Base-by-base conservation (phyloP, 2,113 vertebrate species). In the Parus major region DNA sequence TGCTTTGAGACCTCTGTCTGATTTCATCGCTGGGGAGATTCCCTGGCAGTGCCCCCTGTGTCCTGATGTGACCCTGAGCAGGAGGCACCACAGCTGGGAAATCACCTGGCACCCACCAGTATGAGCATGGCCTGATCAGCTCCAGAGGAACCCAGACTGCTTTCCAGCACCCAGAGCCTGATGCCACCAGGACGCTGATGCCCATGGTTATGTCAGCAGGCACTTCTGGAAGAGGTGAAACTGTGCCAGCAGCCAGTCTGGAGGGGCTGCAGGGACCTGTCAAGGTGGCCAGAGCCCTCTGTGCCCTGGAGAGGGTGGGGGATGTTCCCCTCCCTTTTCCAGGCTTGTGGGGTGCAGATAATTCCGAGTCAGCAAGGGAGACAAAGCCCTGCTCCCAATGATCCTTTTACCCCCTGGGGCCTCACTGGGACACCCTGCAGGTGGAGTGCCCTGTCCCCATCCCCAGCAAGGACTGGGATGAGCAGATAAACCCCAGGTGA, bases 361-460 rank as follows among this genome's bases (percentile, higher is more conserved):
- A 47, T 23, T 20, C 0, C 2, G 7, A 57, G 14, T 5, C 31
- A 44, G 16, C 16, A 50, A 15, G 0, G 6, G 39, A 56, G 15
- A 33, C 41, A 46, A n/a, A 36, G 15, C 27, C 21, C 52, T 39
- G 41, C 29, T 47, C 41, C 33, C n/a, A 27, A 1, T 21, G 47
- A 35, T 23, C 56, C n/a, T 11, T 9, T 3, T 42, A 49, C 8
- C 42, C 49, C 25, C 12, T 31, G 0, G 0, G 15, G 27, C 18
- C 33, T 8, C 49, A 1, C 57, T 18, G 59, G 1, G 1, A 12
- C 39, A 52, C 20, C 11, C 27, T 1, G 3, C 20, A 29, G 33
- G 3, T 0, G 3, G 15, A 59, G 3, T 20, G 19, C 10, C 47
- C 44, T 24, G 8, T n/a, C 21, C 1, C 11, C 20, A 46, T 18